These are phyloP conservation scores for Xylocampa areola DNA, from an alignment of 2,888 invertebrate species.

Conservation along the genomic window DNA sequence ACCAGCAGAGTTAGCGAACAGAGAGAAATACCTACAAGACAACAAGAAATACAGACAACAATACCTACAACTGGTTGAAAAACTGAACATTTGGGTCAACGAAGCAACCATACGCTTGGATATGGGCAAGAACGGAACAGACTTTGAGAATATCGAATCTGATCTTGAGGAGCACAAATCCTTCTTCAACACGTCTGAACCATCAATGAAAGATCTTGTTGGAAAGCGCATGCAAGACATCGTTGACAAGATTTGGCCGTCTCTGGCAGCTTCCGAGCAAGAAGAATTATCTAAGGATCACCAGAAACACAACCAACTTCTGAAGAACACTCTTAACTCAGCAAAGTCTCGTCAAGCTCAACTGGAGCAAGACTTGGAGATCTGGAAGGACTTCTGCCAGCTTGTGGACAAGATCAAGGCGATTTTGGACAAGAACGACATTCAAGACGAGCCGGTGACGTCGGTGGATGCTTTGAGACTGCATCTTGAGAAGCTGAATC, in stretches of 20 bases:
- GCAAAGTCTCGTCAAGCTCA: constrained; percentile 95
- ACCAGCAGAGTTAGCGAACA: constrained; percentile 94
- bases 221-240: constrained; percentile 95
- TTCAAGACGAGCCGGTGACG: constrained; percentile 94
- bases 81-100: constrained; percentile 95
- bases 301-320: constrained; percentile 94
- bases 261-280: constrained; percentile 94
- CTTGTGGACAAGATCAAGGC: constrained; percentile 94
- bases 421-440: constrained; percentile 93
- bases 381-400: constrained; percentile 96
- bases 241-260: constrained; percentile 97
- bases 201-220: constrained; percentile 94
- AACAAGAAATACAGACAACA: constrained; percentile 94
- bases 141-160: constrained; percentile 95
- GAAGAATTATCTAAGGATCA: constrained; percentile 95
- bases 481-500: constrained; percentile 95
- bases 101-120: constrained; percentile 94
- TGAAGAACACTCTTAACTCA: constrained; percentile 95
- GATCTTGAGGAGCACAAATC: constrained; percentile 96
- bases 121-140: constrained; percentile 95
- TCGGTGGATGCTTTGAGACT: constrained; percentile 95
- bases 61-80: constrained; percentile 93
- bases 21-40: constrained; percentile 94
- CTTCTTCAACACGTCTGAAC: constrained; percentile 94
- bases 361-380: constrained; percentile 94